A percentile compares a stretch with the other conserved stretches of the same genome.
These are phyloP conservation scores for Eupleurogrammus muticus DNA, from an alignment of 2,797 vertebrate genomes.

Conservation along the genomic window DNA sequence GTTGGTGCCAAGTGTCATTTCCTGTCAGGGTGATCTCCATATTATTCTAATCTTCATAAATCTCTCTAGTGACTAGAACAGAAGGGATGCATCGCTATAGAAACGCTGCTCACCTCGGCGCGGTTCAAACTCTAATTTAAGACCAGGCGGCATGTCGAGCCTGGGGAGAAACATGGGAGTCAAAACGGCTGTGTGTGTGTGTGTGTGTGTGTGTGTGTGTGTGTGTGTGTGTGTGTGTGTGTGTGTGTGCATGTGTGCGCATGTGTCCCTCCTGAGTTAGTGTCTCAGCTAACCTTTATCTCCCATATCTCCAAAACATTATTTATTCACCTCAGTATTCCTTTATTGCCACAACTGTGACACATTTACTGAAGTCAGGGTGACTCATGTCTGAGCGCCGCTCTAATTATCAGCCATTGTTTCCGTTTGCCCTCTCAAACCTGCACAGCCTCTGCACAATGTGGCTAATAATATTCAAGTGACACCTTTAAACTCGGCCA, in stretches of 20 bases:
- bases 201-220: conserved; percentile 5
- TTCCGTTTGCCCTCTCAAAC: conserved; percentile 21
- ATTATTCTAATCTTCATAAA: conserved; percentile 43
- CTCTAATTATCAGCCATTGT: conserved; percentile 21
- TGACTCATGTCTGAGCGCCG: conserved; percentile 47
- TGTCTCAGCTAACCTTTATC: conserved; percentile 73
- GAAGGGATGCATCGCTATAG: conserved; percentile 77
- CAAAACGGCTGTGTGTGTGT: conserved; percentile 21
- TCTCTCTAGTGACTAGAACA: conserved; percentile 43
- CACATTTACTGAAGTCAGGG: conserved; percentile 19
- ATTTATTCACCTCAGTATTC: conserved; percentile 51
- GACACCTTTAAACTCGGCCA: conserved; percentile 15
- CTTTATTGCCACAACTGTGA: conserved; percentile 50
- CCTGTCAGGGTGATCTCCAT: conserved; percentile 28
- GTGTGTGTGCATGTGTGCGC: conserved; percentile 6
- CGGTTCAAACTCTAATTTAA: conserved; percentile 77
- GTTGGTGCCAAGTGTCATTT: conserved; percentile 21
- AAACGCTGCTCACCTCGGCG: conserved; percentile 75
- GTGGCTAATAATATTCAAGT: conserved; percentile 22
- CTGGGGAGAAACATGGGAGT: conserved; percentile 59
- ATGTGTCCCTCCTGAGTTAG: conserved; percentile 52
- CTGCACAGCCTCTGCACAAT: conserved; percentile 14
- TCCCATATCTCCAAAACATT: conserved; percentile 53
- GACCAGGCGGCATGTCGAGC: conserved; percentile 66
- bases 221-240: conserved; percentile 11